phyloP scores from a whole-genome alignment of 2,888 invertebrate species.

The Chaetoderma sp. region DNA sequence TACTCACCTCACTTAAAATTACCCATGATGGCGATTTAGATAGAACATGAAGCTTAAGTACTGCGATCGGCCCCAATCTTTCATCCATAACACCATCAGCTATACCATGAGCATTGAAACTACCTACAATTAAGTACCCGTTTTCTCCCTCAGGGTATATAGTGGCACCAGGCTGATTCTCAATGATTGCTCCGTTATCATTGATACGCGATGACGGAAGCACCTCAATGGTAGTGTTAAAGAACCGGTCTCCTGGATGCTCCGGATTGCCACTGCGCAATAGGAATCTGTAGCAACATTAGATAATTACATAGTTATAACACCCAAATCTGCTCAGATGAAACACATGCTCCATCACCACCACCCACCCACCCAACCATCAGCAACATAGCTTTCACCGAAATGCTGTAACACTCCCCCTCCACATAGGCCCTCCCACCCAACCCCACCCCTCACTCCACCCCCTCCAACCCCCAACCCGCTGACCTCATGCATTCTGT shows the following conservation, averaged over 20 bases:
- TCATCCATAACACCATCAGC: slow-evolving; percentile 80
- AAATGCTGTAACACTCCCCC: not conserved
- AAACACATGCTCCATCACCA: too few relatives aligned
- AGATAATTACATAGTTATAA: too few relatives aligned
- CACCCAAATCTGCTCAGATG: too few relatives aligned
- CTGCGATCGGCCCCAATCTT: slow-evolving; percentile 78
- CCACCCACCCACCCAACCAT: too few relatives aligned
- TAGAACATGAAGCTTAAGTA: slow-evolving; percentile 83
- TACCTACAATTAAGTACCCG: slow-evolving; percentile 79
- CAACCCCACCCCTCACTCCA: too few relatives aligned
- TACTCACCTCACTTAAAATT: slow-evolving; percentile 87
- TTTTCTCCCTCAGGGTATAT: slow-evolving; percentile 73
- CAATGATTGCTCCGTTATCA: slow-evolving; percentile 20
- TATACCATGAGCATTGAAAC: slow-evolving; percentile 85
- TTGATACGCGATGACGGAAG: slow-evolving; percentile 70
- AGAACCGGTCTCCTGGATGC: slow-evolving; percentile 88
- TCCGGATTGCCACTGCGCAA: slow-evolving; percentile 85
- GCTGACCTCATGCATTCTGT: too few relatives aligned
- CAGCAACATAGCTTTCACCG: too few relatives aligned
- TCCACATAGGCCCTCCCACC: too few relatives aligned
- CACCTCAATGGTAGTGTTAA: slow-evolving; percentile 87
- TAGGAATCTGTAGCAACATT: slow-evolving; percentile 54
- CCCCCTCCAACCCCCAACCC: too few relatives aligned
- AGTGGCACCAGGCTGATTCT: slow-evolving; percentile 30
- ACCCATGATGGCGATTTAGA: slow-evolving; percentile 89